Conservation (phyloP, 2,888 invertebrate genomes). For the Lymantria monacha region DNA sequence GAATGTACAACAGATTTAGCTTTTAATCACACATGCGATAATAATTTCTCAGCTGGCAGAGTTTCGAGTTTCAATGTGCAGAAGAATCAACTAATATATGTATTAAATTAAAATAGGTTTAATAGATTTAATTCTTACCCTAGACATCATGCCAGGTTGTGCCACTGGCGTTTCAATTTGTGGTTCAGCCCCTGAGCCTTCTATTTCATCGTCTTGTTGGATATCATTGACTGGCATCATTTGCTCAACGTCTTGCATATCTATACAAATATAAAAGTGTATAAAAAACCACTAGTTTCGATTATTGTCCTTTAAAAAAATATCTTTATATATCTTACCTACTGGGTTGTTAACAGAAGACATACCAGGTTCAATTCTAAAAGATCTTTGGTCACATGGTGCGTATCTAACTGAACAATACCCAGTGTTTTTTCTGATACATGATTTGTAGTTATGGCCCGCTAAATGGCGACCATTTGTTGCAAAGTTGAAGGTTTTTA, state of each 20-base stretch:
- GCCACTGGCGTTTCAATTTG: constrained; percentile 36
- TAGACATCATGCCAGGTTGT: constrained; percentile 43
- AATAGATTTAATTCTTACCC: constrained; percentile 41
- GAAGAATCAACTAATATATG: no score
- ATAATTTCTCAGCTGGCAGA: no score
- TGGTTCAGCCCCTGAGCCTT: constrained; percentile 81
- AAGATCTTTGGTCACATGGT: constrained; percentile 89
- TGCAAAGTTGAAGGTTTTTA: constrained; percentile 91
- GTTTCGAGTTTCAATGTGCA: no score
- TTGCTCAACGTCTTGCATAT: constrained; percentile 18
- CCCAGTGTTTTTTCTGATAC: constrained; percentile 86
- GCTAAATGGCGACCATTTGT: constrained; percentile 91
- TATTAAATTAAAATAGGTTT: no score
- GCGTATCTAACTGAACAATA: constrained; percentile 90
- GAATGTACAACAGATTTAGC: no score
- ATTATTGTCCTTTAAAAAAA: not conserved
- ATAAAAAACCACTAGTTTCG: not conserved
- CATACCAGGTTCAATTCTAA: constrained; percentile 84
- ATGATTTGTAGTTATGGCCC: constrained; percentile 89
- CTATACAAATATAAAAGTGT: constrained; percentile 4
- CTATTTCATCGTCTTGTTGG: constrained; percentile 60
- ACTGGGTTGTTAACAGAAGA: constrained; percentile 39
- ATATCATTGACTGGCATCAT: constrained; percentile 29
- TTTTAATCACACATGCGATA: no score
- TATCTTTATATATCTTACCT: constrained; percentile 35